Evolutionary conservation across 2,797 vertebrate genomes (phyloP).

Genomic region (Eleutherodactylus coqui): DNA sequence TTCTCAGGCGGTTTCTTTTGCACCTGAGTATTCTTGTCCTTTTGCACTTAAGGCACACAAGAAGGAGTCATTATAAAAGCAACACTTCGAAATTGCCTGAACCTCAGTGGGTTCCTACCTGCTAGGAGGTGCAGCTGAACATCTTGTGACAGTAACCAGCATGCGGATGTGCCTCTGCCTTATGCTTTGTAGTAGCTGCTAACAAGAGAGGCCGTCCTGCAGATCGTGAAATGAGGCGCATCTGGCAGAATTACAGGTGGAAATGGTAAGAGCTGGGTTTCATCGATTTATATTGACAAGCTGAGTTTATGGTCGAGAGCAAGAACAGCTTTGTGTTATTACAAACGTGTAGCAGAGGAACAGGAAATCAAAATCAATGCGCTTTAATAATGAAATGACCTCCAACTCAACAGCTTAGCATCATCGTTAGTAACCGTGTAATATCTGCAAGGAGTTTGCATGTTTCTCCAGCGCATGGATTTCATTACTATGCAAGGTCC

Average conservation of each 20-base stretch:
- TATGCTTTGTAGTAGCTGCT: conserved; percentile 5
- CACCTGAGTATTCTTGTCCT: conserved; percentile 44
- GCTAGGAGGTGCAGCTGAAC: conserved; percentile 44
- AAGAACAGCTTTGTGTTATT: background rate
- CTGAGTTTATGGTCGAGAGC: conserved; percentile 18
- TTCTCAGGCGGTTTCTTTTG: conserved; percentile 15
- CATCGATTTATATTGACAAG: conserved; percentile 10
- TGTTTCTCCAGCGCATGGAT: too few relatives aligned
- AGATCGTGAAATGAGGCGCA: conserved; percentile 22
- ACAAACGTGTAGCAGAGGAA: background rate
- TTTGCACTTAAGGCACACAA: conserved; percentile 33
- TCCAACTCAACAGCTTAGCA: background rate
- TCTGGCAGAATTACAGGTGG: conserved; percentile 27
- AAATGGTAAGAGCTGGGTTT: conserved; percentile 6
- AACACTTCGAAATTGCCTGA: conserved; percentile 1
- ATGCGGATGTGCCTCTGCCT: background rate
- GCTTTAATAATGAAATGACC: background rate
- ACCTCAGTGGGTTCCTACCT: conserved; percentile 43
- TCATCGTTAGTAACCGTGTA: background rate
- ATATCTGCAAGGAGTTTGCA: background rate
- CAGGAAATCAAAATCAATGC: too few relatives aligned
- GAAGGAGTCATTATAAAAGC: conserved; percentile 16
- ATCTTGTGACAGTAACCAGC: conserved; percentile 8
- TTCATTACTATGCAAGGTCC: too few relatives aligned
- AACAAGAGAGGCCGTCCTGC: conserved; percentile 18